These are phyloP conservation scores for Poeciliopsis turrubarensis DNA, from an alignment of 2,113 vertebrate genomes.

Conservation along the genomic window DNA sequence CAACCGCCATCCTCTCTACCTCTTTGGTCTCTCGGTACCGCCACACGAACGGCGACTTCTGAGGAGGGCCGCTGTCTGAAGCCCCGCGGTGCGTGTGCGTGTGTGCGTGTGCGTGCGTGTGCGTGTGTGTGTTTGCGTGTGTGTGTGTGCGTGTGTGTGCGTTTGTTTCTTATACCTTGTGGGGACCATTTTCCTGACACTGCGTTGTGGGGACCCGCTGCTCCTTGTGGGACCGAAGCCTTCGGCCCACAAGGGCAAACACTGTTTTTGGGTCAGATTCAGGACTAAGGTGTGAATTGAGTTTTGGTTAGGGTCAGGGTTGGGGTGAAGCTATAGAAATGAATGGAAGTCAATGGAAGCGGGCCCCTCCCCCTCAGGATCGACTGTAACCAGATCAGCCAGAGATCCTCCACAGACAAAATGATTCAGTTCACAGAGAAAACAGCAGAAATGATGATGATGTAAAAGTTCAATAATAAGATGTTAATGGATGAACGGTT, in stretches of 20 bases:
- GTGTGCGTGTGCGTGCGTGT: slow-evolving; percentile 15
- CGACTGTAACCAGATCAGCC: slow-evolving; percentile 38
- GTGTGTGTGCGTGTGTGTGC: slow-evolving; percentile 60
- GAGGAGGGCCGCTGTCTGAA: slow-evolving; percentile 84
- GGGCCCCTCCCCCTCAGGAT: slow-evolving; percentile 17
- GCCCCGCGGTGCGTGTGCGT: slow-evolving; percentile 70
- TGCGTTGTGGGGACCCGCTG: too few species aligned
- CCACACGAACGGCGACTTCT: slow-evolving; percentile 77
- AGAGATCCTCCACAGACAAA: slow-evolving; percentile 10
- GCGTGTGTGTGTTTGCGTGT: slow-evolving; percentile 56
- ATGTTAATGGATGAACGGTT: too few species aligned
- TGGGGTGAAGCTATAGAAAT: too few species aligned
- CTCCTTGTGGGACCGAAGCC: too few species aligned
- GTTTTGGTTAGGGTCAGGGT: too few species aligned
- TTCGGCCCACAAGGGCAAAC: slow-evolving; percentile 38
- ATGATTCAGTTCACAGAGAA: background rate
- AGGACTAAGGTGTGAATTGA: too few species aligned
- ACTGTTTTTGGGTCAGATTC: slow-evolving; percentile 39
- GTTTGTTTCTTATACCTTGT: too few species aligned
- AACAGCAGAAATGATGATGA: background rate
- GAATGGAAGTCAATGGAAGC: background rate
- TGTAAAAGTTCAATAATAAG: too few species aligned
- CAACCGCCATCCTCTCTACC: slow-evolving; percentile 63
- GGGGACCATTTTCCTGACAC: too few species aligned
- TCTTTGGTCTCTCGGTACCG: slow-evolving; percentile 54